Conservation (phyloP, 2,113 vertebrate species). For the Ahaetulla prasina region DNA sequence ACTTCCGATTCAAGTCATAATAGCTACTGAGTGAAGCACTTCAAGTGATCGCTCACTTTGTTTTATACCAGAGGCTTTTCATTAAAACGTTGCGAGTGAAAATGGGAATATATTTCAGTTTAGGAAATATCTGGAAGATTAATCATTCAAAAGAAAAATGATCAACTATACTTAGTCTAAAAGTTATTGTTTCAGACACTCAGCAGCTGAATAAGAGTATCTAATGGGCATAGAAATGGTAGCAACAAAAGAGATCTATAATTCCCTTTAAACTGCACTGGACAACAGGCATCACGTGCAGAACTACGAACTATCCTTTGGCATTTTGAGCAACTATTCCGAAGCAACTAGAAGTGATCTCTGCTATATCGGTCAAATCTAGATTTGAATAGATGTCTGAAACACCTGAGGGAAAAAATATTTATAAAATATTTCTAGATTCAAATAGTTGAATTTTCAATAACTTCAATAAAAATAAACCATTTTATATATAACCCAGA, state of each 20-base stretch:
- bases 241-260: neutral
- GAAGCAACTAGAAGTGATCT: neutral
- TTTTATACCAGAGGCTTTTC: conserved; percentile 1
- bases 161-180: neutral
- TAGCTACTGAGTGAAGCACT: conserved; percentile 32
- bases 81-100: conserved; percentile 15
- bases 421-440: neutral
- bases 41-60: conserved; percentile 31
- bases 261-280: neutral
- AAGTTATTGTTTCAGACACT: neutral
- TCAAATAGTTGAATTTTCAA: neutral
- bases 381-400: neutral
- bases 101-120: conserved; percentile 34
- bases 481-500: neutral
- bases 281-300: neutral
- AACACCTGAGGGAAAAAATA: neutral
- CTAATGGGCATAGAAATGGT: conserved; percentile 1
- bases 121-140: conserved; percentile 9
- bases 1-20: conserved; percentile 36
- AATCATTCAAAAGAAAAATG: conserved; percentile 2
- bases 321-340: neutral
- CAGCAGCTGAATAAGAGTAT: conserved; percentile 6
- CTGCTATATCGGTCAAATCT: neutral
- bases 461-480: neutral
- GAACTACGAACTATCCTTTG: neutral